phyloP scores from a whole-genome alignment of 2,888 invertebrate genomes.

The Lasioglossum lativentre region DNA sequence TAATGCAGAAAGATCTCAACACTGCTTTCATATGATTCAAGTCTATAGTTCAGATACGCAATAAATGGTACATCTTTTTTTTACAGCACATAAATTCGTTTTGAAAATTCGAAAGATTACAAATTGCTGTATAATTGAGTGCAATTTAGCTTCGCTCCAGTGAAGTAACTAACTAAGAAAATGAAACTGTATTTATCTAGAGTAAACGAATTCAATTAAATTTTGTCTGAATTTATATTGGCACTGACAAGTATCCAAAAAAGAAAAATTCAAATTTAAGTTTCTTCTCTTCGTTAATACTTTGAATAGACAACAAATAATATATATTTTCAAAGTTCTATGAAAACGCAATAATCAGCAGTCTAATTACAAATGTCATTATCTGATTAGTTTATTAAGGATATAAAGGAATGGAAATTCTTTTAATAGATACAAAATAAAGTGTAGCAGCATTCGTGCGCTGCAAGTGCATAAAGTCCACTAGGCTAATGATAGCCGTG shows the following conservation, averaged over 20 bases:
- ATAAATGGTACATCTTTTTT: not conserved
- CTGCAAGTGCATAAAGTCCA: not conserved
- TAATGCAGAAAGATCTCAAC: not conserved
- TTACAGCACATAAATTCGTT: not conserved
- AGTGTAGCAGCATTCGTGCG: not conserved
- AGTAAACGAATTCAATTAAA: not conserved
- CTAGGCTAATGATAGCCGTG: not conserved
- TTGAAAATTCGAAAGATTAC: not conserved
- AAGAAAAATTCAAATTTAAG: not conserved
- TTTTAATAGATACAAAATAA: not conserved
- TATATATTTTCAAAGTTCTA: not conserved
- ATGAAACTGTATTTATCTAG: not conserved
- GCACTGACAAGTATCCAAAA: not conserved
- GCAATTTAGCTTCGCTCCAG: not conserved
- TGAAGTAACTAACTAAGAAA: not conserved
- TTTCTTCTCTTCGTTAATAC: not conserved
- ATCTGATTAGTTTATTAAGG: not conserved
- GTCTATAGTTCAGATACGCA: not conserved
- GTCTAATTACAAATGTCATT: not conserved
- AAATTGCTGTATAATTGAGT: not conserved
- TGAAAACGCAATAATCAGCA: not conserved
- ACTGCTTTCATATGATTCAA: not conserved
- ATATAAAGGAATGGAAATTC: not conserved
- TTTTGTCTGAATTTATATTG: not conserved
- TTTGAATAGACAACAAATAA: not conserved